Percentiles rank a stretch among this genome's conserved stretches.
Conservation (phyloP, 2,797 vertebrate genomes). For the Dendrocincla tyrannina region DNA sequence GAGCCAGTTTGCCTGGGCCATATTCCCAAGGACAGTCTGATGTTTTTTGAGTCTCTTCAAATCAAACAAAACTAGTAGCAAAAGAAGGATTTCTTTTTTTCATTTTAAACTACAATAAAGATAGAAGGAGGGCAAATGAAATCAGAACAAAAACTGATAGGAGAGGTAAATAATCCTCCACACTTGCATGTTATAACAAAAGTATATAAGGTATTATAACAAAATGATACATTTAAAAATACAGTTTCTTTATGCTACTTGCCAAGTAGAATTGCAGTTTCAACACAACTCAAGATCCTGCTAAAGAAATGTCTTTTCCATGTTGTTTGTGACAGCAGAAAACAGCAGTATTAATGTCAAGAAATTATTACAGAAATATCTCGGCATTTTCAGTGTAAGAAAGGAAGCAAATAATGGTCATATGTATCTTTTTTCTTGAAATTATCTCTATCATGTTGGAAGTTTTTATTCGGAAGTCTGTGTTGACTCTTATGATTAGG, state of each 20-base stretch:
- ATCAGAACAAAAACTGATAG: background rate
- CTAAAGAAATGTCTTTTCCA: background rate
- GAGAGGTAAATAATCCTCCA: background rate
- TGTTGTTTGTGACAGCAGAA: background rate
- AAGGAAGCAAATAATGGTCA: constrained; percentile 67
- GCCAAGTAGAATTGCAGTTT: background rate
- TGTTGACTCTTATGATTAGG: constrained; percentile 79
- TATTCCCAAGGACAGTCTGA: background rate
- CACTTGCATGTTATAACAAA: too few species aligned
- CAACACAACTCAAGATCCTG: background rate
- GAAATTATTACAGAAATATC: constrained; percentile 70
- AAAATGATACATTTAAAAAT: background rate
- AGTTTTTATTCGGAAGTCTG: constrained; percentile 81
- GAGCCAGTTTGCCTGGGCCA: background rate
- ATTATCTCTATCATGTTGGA: constrained; percentile 73
- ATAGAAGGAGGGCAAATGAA: background rate
- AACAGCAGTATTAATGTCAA: constrained; percentile 21
- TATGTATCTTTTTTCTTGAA: constrained; percentile 60
- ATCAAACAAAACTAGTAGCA: background rate
- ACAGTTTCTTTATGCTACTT: background rate
- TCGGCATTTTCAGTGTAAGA: constrained; percentile 63
- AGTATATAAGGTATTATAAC: background rate
- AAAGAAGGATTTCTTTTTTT: background rate
- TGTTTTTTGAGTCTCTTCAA: background rate
- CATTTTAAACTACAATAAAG: background rate